Evolutionary conservation across 1,140 invertebrate genomes (phyloP), one percentile per base, ranked within the genome.

Genomic region (Drosophila nebulosa): DNA sequence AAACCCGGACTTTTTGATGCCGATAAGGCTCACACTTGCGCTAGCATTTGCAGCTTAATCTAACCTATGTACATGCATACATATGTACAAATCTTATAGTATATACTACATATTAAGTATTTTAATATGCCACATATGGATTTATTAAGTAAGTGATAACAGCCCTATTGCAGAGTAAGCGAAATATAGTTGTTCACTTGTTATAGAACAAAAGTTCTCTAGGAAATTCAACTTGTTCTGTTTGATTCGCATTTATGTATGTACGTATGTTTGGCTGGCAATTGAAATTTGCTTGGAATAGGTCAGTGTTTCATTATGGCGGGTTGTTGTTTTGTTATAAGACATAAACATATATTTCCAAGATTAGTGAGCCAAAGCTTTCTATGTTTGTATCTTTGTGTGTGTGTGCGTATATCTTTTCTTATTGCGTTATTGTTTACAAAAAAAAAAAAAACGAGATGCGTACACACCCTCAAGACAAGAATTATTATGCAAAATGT

Each of bases 211-310:
- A 18, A 18, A 46, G 30, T 32, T 32, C 3, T 10, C 9, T 18
- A 21, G 39, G 21, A 16, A 46, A 46, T 21, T 2, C 16, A 46
- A 21, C 39, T 46, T 46, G 16, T 46, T 46, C 18, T 46, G 16
- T 42, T 42, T 42, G 39, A 18, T 9, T 42, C 39, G 6, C 7
- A 42, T 42, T 16, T 42, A 12, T 32, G 30, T 32, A 10, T 32
- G 30, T 32, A 32, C 2, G 30, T 32, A 9, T 32, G 30, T 32
- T 3, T 12, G 39, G 39, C 56, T 67, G 68, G 46, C 79, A 85
- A 86, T 81, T 81, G 81, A 71, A 86, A 69, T 74, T 36, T 16
- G 60, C 78, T 85, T 85, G 78, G 83, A 86, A 74, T 85, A 85
- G 81, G 81, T 85, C 81, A 85, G 81, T 78, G 42, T 75, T 75